Evolutionary conservation across 2,797 vertebrate genomes (phyloP).

Genomic region (Tympanoctomys barrerae): DNA sequence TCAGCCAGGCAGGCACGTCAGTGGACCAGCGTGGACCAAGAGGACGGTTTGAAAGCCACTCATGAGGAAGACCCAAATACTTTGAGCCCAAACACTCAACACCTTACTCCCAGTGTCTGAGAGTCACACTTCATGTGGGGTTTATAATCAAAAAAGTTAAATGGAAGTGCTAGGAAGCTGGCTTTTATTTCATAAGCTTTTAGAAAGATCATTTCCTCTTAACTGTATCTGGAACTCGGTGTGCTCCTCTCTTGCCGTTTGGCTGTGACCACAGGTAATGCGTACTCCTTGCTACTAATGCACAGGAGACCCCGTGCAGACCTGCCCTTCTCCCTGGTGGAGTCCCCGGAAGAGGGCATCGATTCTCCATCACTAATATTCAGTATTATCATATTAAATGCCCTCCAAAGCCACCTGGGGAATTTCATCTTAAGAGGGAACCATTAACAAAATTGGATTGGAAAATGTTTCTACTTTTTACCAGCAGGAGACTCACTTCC

Average conservation of each 20-base stretch:
- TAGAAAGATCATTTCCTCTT: slow-evolving; percentile 46
- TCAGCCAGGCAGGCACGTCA: not conserved
- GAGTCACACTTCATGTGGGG: not conserved
- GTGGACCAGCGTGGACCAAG: not conserved
- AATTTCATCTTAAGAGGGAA: slow-evolving; percentile 59
- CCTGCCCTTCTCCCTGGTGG: slow-evolving; percentile 13
- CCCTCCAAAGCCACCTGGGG: not conserved
- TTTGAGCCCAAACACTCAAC: not conserved
- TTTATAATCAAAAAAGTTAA: not conserved
- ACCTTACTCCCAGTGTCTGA: not conserved
- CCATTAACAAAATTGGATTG: slow-evolving; percentile 53
- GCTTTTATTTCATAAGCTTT: slow-evolving; percentile 53
- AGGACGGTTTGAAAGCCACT: not conserved
- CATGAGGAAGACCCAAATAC: not conserved
- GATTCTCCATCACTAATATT: not conserved
- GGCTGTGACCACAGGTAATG: not conserved
- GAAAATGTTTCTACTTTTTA: slow-evolving; percentile 54
- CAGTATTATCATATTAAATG: slow-evolving; percentile 1
- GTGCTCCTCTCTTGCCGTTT: slow-evolving; percentile 23
- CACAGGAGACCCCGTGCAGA: not conserved
- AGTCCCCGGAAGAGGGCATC: not conserved
- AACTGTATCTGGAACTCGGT: not conserved
- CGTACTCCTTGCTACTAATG: not conserved
- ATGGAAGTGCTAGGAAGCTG: not conserved
- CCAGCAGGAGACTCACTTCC: not conserved